These are phyloP conservation scores for Protonemura montana DNA, from an alignment of 2,888 invertebrate genomes.

Conservation along the genomic window DNA sequence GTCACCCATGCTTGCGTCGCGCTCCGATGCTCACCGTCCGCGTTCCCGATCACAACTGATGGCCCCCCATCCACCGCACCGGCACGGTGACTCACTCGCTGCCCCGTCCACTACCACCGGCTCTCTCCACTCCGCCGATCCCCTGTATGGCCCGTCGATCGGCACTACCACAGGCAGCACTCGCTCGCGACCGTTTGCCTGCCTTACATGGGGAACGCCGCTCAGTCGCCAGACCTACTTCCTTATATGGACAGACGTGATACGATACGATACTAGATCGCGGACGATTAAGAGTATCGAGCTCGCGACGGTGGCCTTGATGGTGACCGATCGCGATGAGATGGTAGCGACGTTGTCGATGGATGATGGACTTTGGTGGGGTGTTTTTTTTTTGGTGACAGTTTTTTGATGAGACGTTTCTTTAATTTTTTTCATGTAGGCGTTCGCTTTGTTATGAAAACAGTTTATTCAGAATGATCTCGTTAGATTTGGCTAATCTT, in stretches of 20 bases:
- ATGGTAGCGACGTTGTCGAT: neutral
- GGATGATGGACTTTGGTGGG: neutral
- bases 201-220: slow-evolving; percentile 48
- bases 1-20: neutral
- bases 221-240: slow-evolving; percentile 37
- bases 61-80: slow-evolving; percentile 34
- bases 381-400: neutral
- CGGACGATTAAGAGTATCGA: neutral
- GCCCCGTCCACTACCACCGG: slow-evolving; percentile 9
- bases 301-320: neutral
- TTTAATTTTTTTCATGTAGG: too few species aligned
- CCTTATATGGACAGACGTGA: slow-evolving; percentile 46
- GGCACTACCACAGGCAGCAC: too few species aligned
- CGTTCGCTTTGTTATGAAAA: too few species aligned
- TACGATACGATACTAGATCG: slow-evolving; percentile 36
- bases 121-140: slow-evolving; percentile 21
- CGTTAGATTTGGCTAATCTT: too few species aligned
- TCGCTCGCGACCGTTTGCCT: slow-evolving; percentile 32
- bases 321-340: neutral
- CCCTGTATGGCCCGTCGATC: slow-evolving; percentile 45
- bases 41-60: slow-evolving; percentile 2
- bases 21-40: neutral
- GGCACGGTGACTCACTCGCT: slow-evolving; percentile 35
- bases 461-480: too few species aligned
- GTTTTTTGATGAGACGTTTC: too few species aligned